Percentiles rank a stretch among this genome's conserved stretches.
These are phyloP conservation scores for Sesia bembeciformis DNA, from an alignment of 2,888 invertebrate species.

Conservation along the genomic window DNA sequence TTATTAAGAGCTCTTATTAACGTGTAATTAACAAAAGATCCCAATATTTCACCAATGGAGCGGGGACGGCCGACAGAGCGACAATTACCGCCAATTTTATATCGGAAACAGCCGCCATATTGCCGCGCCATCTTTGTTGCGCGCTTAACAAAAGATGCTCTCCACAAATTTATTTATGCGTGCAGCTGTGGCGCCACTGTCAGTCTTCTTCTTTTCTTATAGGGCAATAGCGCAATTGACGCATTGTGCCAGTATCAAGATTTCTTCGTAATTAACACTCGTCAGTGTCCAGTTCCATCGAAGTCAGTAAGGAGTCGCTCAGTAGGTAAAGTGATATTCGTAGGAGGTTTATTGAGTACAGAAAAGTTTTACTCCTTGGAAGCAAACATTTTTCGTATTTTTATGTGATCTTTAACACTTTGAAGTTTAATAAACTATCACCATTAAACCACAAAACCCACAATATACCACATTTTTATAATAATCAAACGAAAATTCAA, in stretches of 20 bases:
- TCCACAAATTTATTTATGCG: not conserved
- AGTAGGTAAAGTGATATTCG: too few species aligned
- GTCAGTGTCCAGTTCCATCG: too few species aligned
- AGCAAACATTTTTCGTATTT: too few species aligned
- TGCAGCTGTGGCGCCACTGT: too few species aligned
- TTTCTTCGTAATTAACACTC: not conserved
- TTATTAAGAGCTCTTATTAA: slow-evolving; percentile 8
- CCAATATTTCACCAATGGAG: slow-evolving; percentile 7
- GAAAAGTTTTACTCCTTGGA: too few species aligned
- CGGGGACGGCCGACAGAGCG: slow-evolving; percentile 3
- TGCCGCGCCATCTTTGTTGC: slow-evolving; percentile 9
- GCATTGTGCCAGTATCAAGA: not conserved
- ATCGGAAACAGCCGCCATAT: slow-evolving; percentile 10
- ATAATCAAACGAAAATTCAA: too few species aligned
- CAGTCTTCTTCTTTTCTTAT: not conserved
- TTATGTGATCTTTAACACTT: too few species aligned
- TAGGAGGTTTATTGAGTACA: too few species aligned
- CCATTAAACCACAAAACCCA: too few species aligned
- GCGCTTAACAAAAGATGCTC: not conserved
- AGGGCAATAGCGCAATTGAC: not conserved
- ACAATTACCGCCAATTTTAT: slow-evolving; percentile 12
- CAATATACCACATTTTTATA: too few species aligned
- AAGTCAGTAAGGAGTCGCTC: too few species aligned
- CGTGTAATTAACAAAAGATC: slow-evolving; percentile 9
- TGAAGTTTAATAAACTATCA: too few species aligned